Conservation (phyloP, 2,888 invertebrate genomes). For the Sinelater perroti region DNA sequence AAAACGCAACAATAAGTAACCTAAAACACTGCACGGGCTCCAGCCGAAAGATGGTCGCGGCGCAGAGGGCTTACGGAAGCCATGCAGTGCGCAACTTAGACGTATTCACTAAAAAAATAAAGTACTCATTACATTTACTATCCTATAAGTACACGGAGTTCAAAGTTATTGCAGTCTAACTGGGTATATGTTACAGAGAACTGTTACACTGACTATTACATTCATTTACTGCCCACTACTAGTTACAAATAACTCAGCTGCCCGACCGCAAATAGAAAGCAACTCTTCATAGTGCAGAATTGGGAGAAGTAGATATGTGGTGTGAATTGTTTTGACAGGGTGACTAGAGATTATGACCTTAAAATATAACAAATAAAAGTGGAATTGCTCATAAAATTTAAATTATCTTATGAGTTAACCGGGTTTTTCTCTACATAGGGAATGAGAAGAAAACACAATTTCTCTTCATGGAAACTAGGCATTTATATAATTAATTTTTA, state of each 20-base stretch:
- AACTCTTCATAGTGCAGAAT: too few relatives aligned
- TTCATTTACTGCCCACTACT: conserved; percentile 10
- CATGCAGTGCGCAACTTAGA: conserved; percentile 24
- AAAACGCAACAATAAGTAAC: conserved; percentile 43
- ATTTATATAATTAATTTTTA: too few relatives aligned
- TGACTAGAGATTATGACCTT: too few relatives aligned
- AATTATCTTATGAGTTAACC: too few relatives aligned
- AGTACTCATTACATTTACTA: conserved; percentile 42
- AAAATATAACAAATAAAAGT: too few relatives aligned
- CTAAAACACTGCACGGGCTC: conserved; percentile 27
- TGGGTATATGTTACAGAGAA: conserved; percentile 15
- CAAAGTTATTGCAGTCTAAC: conserved; percentile 17
- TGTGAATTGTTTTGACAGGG: too few relatives aligned
- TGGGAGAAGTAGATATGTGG: too few relatives aligned
- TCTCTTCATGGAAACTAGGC: too few relatives aligned
- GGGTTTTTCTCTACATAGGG: too few relatives aligned
- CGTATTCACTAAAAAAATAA: conserved; percentile 42
- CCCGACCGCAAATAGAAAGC: too few relatives aligned
- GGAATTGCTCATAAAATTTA: too few relatives aligned
- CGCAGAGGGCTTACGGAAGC: not conserved
- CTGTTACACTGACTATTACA: conserved; percentile 16
- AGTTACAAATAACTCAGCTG: conserved; percentile 7
- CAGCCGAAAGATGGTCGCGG: not conserved
- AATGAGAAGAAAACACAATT: too few relatives aligned
- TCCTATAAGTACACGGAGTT: conserved; percentile 26